Evolutionary conservation across 1,140 invertebrate genomes (phyloP).

Genomic region (Solenopsis fugax): DNA sequence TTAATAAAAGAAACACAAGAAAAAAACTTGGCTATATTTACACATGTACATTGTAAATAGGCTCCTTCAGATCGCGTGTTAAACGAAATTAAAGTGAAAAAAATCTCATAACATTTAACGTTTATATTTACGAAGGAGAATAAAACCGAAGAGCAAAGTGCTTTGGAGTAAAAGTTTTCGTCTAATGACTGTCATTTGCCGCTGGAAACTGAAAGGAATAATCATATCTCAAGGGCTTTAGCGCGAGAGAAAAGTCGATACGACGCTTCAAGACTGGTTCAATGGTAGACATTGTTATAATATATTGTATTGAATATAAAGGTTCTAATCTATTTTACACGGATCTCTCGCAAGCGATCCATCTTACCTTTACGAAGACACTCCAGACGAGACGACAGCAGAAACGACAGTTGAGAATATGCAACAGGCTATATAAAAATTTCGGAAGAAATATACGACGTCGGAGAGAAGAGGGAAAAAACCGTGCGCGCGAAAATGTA

Average conservation of each 20-base stretch:
- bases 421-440: neutral
- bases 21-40: constrained; percentile 6
- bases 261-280: neutral
- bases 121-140: neutral
- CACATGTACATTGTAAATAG: constrained; percentile 6
- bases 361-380: constrained; percentile 9
- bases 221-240: neutral
- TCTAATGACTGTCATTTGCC: neutral
- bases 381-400: neutral
- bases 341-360: neutral
- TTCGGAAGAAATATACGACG: neutral
- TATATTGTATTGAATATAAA: neutral
- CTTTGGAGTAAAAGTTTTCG: constrained; percentile 1
- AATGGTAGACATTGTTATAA: neutral
- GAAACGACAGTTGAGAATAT: neutral
- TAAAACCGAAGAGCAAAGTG: constrained; percentile 5
- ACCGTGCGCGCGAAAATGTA: neutral
- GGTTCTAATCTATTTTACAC: neutral
- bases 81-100: neutral
- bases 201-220: neutral
- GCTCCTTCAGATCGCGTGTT: neutral
- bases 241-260: neutral
- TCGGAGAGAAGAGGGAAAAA: constrained; percentile 1
- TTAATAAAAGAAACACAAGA: constrained; percentile 65
- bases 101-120: neutral